Base-by-base conservation (phyloP, 1,140 invertebrate species). In the Pomacea maculata region DNA sequence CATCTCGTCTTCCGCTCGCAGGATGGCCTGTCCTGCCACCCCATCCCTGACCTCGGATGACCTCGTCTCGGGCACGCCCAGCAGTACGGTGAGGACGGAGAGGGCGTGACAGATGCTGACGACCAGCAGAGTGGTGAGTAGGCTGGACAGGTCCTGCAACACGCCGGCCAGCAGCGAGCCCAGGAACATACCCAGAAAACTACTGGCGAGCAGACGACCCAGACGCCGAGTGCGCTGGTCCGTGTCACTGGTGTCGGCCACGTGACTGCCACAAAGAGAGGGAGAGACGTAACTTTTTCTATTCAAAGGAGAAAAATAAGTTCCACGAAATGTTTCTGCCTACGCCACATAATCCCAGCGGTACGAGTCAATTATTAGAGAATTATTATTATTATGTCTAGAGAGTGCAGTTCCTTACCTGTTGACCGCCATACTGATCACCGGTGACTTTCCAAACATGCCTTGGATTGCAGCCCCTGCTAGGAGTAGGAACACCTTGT, bases 401-500 rank as follows among this genome's bases (percentile, higher is more conserved):
- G 0, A 45, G 34, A 45, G 34, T 45, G 34, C 34, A 2, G 6
- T 6, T 45, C 25, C 77, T 25, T 9, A 78, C 77, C 82, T 83
- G 82, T 91, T 89, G 5, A 90, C 88, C 3, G 90, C 90, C 90
- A 92, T 92, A 11, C 89, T 90, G 11, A 91, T 89, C 1, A 92
- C 85, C 0, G 90, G 87, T 57, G 88, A 88, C 80, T 91, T 90
- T 0, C 91, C 90, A 73, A 91, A 87, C 11, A 87, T 75, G 21
- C 91, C 91, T 81, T 90, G 85, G 29, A 88, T 72, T 0, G 81
- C 29, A 0, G 89, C 87, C 7, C 90, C 91, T n/a, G 82, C 73
- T 70, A 91, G 75, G 14, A 91, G 86, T 7, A 90, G 80, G 1
- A 81, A 68, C 5, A 91, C 84, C 14, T 83, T 80, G n/a, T 78